Conservation (phyloP, 2,797 vertebrate genomes). For the Selene dorsalis region DNA sequence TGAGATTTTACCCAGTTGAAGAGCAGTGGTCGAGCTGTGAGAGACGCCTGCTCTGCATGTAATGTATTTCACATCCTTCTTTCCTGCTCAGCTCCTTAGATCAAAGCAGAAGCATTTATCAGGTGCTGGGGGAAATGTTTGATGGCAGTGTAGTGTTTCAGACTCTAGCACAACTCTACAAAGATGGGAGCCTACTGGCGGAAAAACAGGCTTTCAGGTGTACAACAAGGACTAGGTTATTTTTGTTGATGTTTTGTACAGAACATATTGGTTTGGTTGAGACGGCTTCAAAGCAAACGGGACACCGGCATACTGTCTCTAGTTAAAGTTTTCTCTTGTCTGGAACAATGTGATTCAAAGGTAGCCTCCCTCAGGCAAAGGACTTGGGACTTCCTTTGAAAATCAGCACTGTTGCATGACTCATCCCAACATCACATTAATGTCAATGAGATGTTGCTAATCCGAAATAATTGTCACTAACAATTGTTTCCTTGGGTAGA, state of each 20-base stretch:
- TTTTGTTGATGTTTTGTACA: conserved; percentile 28
- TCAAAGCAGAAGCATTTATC: conserved; percentile 62
- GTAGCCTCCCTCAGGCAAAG: conserved; percentile 24
- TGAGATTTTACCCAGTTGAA: conserved; percentile 49
- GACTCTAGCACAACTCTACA: conserved; percentile 39
- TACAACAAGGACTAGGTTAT: conserved; percentile 17
- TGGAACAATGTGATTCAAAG: conserved; percentile 51
- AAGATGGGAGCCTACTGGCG: conserved; percentile 42
- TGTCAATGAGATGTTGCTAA: conserved; percentile 78
- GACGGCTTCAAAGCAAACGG: conserved; percentile 62
- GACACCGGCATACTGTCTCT: conserved; percentile 26
- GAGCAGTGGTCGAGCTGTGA: conserved; percentile 46
- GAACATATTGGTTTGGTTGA: conserved; percentile 38
- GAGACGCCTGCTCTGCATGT: conserved; percentile 46
- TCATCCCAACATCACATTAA: conserved; percentile 24
- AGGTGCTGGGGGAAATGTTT: conserved; percentile 58
- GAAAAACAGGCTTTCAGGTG: conserved; percentile 49
- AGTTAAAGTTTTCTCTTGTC: conserved; percentile 35
- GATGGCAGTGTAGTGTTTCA: conserved; percentile 52
- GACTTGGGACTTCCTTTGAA: conserved; percentile 38
- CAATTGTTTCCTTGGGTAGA: conserved; percentile 72
- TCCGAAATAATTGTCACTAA: conserved; percentile 83
- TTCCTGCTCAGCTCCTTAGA: conserved; percentile 54
- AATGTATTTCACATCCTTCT: conserved; percentile 47
- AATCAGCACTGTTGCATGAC: conserved; percentile 32